A percentile compares a stretch with the other conserved stretches of the same genome.
Conservation (phyloP, 1,140 invertebrate genomes). For the Cephus cinctus region DNA sequence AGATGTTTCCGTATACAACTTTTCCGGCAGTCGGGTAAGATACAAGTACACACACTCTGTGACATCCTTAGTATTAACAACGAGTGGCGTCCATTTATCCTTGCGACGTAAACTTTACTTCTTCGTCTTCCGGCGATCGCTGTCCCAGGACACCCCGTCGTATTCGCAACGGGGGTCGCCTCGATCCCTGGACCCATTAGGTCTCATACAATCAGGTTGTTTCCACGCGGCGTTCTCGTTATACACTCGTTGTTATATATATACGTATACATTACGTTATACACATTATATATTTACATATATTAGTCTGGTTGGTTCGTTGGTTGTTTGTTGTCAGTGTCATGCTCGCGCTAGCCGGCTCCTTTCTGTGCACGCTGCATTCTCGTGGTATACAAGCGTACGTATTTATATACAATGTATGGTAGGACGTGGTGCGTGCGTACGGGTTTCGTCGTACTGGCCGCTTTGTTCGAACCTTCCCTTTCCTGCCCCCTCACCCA, state of each 20-base stretch:
- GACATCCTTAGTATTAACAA: background rate
- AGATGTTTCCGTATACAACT: constrained; percentile 53
- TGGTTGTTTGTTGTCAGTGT: background rate
- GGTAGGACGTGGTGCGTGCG: too few relatives aligned
- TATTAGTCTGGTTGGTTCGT: background rate
- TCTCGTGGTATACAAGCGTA: too few relatives aligned
- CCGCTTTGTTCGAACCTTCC: constrained; percentile 6
- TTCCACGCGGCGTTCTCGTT: background rate
- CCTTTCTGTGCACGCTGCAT: constrained; percentile 4
- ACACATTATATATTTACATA: background rate
- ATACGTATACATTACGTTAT: background rate
- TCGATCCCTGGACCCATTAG: too few relatives aligned
- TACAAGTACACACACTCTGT: background rate
- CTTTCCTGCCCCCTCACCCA: constrained; percentile 8
- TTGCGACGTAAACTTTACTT: background rate
- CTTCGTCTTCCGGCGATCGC: too few relatives aligned
- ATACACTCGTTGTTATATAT: background rate
- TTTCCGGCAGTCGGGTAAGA: constrained; percentile 56
- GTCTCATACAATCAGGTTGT: too few relatives aligned
- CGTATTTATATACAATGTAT: too few relatives aligned
- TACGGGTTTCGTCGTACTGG: too few relatives aligned
- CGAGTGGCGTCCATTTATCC: background rate
- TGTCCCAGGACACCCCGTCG: too few relatives aligned
- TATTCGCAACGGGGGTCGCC: too few relatives aligned
- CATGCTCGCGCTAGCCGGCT: background rate